Base-by-base conservation (phyloP, 2,113 vertebrate species). In the Pangasianodon gigas region DNA sequence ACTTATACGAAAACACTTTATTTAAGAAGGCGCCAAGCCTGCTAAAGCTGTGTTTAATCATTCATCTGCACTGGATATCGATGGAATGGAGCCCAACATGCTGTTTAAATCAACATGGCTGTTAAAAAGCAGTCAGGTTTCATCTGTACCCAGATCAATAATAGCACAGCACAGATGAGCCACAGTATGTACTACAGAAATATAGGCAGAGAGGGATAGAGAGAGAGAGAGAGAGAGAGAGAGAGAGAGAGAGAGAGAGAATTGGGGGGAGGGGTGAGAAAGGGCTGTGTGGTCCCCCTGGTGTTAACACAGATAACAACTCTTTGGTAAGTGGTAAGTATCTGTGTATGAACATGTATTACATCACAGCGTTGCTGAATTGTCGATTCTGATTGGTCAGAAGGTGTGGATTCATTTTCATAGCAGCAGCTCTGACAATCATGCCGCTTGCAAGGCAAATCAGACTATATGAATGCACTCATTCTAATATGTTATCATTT, bases 41-140 rank as follows among this genome's bases (percentile, higher is more conserved):
- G 54, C 65, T 69, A 91, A 91, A 77, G 51, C 88, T 85, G 86
- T 51, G 41, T 91, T 93, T 92, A 92, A 92, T 92, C 91, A 93
- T 92, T 92, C 90, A 92, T 87, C 84, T 56, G 77, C 48, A 46
- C 86, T 92, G 88, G 84, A 90, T 88, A 88, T 91, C 77, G 84
- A 92, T 84, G 88, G 89, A 87, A 91, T 32, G 29, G 62, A 87
- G 84, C 85, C 87, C 41, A 92, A 91, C 84, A 91, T 91, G 88
- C 88, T 92, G 88, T 88, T 90, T 86, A 90, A 92, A 92, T 92
- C 90, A 90, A 92, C 92, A 90, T 46, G 77, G 87, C 88, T 91
- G 92, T 91, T 88, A 84, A 91, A 90, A 81, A 90, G 92, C 89
- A 87, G 84, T 89, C 58, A 26, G 88, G 48, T 89, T 91, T 91